Evolutionary conservation across 2,888 invertebrate species (phyloP).

Genomic region (Aspidiotus destructor): DNA sequence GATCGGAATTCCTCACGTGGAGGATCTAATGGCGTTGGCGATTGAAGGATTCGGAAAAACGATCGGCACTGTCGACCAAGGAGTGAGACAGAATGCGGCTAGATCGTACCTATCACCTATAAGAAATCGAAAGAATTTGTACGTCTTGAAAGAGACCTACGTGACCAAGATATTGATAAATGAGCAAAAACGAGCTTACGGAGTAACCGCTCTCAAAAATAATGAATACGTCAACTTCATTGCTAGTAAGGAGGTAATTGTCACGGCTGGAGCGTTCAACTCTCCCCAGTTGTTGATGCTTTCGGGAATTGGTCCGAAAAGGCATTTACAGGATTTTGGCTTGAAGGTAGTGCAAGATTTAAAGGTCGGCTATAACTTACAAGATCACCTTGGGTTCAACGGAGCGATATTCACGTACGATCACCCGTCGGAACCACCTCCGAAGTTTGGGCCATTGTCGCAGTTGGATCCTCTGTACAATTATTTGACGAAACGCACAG

Average conservation of each 20-base stretch:
- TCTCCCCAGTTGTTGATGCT: conserved; percentile 25
- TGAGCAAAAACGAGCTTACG: conserved; percentile 18
- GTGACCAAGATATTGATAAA: conserved; percentile 45
- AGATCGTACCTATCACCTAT: conserved; percentile 45
- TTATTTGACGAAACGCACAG: conserved; percentile 6
- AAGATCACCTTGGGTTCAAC: conserved; percentile 22
- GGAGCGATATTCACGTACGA: conserved; percentile 8
- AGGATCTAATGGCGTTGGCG: conserved; percentile 9
- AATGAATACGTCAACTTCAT: background rate
- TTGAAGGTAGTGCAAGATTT: conserved; percentile 10
- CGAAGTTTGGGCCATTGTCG: background rate
- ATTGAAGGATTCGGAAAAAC: conserved; percentile 8
- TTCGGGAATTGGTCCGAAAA: conserved; percentile 22
- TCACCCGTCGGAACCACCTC: background rate
- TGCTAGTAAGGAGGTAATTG: conserved; percentile 10
- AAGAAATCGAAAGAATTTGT: conserved; percentile 49
- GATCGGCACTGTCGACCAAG: conserved; percentile 35
- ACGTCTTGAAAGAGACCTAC: conserved; percentile 49
- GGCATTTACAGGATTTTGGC: conserved; percentile 6
- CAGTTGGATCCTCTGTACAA: conserved; percentile 11
- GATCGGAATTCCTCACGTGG: conserved; percentile 11
- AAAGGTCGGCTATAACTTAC: conserved; percentile 21
- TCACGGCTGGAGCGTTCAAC: conserved; percentile 22
- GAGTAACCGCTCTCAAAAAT: conserved; percentile 1
- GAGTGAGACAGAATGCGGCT: conserved; percentile 43